Evolutionary conservation across 2,888 invertebrate genomes (phyloP).

Genomic region (Syrphus vitripennis): DNA sequence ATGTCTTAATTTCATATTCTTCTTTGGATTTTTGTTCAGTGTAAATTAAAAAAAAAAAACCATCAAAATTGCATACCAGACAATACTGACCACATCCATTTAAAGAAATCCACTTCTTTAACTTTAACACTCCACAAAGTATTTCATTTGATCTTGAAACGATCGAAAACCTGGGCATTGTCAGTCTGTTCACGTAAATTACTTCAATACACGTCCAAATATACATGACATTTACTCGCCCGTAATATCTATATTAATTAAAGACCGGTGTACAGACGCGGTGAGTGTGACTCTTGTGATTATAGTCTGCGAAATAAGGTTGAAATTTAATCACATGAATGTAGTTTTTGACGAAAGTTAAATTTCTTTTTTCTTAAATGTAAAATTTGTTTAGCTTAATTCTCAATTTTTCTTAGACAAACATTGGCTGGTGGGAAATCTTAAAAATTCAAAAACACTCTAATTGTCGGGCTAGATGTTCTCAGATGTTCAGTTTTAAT

Average conservation of each 20-base stretch:
- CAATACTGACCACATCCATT: conserved; percentile 24
- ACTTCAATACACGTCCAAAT: conserved; percentile 42
- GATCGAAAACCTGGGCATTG: background rate
- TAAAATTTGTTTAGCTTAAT: too few relatives aligned
- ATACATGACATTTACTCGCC: background rate
- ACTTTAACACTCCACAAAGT: too few relatives aligned
- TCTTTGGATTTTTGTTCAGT: background rate
- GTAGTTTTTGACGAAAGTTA: too few relatives aligned
- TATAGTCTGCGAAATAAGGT: background rate
- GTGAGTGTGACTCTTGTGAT: background rate
- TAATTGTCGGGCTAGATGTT: too few relatives aligned
- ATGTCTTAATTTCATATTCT: too few relatives aligned
- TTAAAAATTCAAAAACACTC: too few relatives aligned
- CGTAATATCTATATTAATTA: background rate
- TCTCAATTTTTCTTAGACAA: too few relatives aligned
- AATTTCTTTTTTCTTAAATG: too few relatives aligned
- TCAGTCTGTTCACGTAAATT: conserved; percentile 47
- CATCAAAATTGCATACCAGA: conserved; percentile 10
- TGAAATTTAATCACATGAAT: background rate
- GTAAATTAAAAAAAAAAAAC: background rate
- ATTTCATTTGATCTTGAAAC: conserved; percentile 65
- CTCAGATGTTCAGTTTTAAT: too few relatives aligned
- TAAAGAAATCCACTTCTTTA: conserved; percentile 43
- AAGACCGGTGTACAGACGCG: background rate
- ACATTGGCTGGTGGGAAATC: too few relatives aligned